Evolutionary conservation across 1,140 invertebrate species (phyloP), one percentile per base, ranked within the genome.

Genomic region (Drosophila tristis): DNA sequence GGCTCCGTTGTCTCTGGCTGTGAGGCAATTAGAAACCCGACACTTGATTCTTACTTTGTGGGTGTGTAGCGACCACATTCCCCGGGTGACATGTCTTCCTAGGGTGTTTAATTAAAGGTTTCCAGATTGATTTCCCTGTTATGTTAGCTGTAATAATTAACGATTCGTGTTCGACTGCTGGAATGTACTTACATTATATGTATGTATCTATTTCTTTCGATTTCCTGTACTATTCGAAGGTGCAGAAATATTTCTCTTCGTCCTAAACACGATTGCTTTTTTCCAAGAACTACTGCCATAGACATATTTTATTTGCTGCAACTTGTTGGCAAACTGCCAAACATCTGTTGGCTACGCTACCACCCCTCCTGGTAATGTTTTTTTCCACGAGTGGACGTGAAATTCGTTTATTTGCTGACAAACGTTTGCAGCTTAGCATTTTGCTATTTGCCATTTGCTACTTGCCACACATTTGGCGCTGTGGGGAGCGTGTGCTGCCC

Each of bases 51-150:
- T 5, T 16, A n/a, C 58, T 56, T 50, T 25, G 59, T 51, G 71
- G 71, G 71, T 74, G 71, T 74, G 71, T 59, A 64, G 15, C 29
- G 42, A 53, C 71, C 71, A 44, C 71, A 74, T 74, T 74, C 71
- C 51, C 47, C 11, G 7, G 25, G n/a, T 51, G 50, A 51, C 51
- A 55, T 45, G 7, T 56, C 59, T 42, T 20, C 55, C 55, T 45
- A 23, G n/a, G 15, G 53, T 57, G 50, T 70, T 70, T 48, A 70
- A 70, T 70, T 49, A 70, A 68, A 70, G 66, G 66, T 65, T 57
- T 70, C 64, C 35, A 4, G 35, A 39, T 39, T 39, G 4, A 13
- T 13, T 70, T 65, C 68, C 64, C 15, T 35, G 51, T 48, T 68
- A 5, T 26, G 26, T 20, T 29, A 57, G 64, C 31, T 4, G 51